Conservation (phyloP, 1,140 invertebrate species). For the Pogonomyrmex barbatus region DNA sequence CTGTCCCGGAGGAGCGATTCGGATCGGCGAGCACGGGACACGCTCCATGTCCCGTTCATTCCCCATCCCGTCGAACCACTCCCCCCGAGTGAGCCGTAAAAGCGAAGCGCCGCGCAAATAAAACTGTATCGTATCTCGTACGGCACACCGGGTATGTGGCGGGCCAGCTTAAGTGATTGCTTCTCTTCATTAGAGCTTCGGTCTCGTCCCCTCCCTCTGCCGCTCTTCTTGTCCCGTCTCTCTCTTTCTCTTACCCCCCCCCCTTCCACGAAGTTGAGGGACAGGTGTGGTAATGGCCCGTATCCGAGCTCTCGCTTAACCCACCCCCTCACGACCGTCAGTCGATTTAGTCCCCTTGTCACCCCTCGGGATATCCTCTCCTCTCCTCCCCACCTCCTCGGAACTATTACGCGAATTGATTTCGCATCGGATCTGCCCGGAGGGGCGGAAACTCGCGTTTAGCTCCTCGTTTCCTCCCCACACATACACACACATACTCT, state of each 20-base stretch:
- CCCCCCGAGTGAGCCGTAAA: slow-evolving; percentile 67
- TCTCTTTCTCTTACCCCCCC: background rate
- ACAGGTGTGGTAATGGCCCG: slow-evolving; percentile 84
- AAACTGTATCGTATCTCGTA: slow-evolving; percentile 63
- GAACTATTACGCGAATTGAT: slow-evolving; percentile 84
- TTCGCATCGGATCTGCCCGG: slow-evolving; percentile 76
- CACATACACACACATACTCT: background rate
- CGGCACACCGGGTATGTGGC: slow-evolving; percentile 67
- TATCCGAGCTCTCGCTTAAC: slow-evolving; percentile 73
- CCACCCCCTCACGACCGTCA: slow-evolving; percentile 48
- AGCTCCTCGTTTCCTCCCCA: slow-evolving; percentile 80
- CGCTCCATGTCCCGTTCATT: slow-evolving; percentile 17
- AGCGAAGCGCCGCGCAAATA: slow-evolving; percentile 66
- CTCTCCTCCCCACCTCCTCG: slow-evolving; percentile 40
- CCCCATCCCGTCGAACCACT: slow-evolving; percentile 47
- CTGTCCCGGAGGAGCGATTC: slow-evolving; percentile 54
- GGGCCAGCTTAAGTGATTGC: slow-evolving; percentile 82
- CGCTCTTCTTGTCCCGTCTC: background rate
- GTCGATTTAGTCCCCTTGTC: slow-evolving; percentile 76
- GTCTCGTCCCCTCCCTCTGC: slow-evolving; percentile 28
- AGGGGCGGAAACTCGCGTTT: slow-evolving; percentile 78
- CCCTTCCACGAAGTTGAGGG: slow-evolving; percentile 72
- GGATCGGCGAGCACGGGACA: slow-evolving; percentile 33
- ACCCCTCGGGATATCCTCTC: background rate
- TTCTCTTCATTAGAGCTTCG: slow-evolving; percentile 82